Conservation (phyloP, 1,140 invertebrate species). For the Heliconius melpomene region DNA sequence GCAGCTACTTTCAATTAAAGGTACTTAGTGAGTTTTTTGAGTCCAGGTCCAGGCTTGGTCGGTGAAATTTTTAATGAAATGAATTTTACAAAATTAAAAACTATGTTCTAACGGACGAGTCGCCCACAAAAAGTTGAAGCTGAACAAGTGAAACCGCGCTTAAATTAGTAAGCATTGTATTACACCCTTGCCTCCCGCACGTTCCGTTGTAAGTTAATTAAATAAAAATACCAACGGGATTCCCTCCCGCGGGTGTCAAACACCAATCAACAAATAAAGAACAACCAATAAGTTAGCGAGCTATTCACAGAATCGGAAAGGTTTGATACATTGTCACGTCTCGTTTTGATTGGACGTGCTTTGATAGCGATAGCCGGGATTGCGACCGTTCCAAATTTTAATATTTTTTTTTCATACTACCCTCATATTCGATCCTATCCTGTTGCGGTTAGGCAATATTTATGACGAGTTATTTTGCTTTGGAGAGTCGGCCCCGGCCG, state of each 20-base stretch:
- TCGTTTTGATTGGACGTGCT: conserved; percentile 79
- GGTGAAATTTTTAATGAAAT: conserved; percentile 39
- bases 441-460: conserved; percentile 71
- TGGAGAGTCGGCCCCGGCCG: conserved; percentile 52
- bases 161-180: conserved; percentile 73
- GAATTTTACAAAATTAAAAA: conserved; percentile 39
- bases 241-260: conserved; percentile 67
- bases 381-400: conserved; percentile 74
- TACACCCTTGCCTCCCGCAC: conserved; percentile 41
- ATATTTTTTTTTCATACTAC: conserved; percentile 72
- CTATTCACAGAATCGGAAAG: conserved; percentile 74
- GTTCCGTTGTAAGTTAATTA: conserved; percentile 33
- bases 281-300: conserved; percentile 75
- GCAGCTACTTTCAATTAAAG: conserved; percentile 71
- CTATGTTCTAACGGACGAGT: conserved; percentile 36
- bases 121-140: conserved; percentile 33
- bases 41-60: conserved; percentile 20
- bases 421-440: conserved; percentile 73
- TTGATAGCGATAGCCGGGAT: conserved; percentile 77
- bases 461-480: conserved; percentile 69
- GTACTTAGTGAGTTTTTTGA: conserved; percentile 43
- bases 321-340: conserved; percentile 77
- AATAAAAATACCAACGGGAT: conserved; percentile 58
- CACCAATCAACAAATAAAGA: conserved; percentile 77
- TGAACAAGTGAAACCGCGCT: conserved; percentile 53